Conservation (phyloP, 2,888 invertebrate genomes). For the Nebria salina region DNA sequence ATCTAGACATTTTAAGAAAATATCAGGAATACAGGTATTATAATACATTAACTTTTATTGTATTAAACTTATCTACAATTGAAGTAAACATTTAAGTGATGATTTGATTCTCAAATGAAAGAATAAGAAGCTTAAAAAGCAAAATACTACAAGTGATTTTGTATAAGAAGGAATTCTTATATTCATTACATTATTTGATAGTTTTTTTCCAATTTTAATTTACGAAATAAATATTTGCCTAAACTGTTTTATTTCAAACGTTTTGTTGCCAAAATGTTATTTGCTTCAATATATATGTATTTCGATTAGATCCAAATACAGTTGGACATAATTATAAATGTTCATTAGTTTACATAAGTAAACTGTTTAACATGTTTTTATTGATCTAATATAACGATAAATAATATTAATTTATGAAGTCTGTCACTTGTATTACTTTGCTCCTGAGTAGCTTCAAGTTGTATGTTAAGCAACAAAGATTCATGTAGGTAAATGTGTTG, state of each 20-base stretch:
- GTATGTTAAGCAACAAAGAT: slow-evolving; percentile 5
- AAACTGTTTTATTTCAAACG: too few relatives aligned
- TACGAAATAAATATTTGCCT: too few relatives aligned
- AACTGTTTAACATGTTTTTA: too few relatives aligned
- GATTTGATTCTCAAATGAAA: background rate
- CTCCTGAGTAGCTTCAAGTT: background rate
- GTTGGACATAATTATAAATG: too few relatives aligned
- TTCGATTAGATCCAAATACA: too few relatives aligned
- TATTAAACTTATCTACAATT: background rate
- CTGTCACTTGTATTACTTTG: background rate
- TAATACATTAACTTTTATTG: background rate
- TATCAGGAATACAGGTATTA: background rate
- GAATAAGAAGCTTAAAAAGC: background rate
- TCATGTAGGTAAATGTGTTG: background rate
- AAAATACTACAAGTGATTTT: background rate
- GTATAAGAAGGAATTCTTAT: background rate
- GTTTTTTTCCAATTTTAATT: too few relatives aligned
- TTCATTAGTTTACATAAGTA: too few relatives aligned
- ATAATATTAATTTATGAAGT: background rate
- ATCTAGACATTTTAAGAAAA: background rate
- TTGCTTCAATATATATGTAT: too few relatives aligned
- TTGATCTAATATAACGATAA: background rate
- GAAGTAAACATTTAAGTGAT: background rate
- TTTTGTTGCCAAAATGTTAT: too few relatives aligned
- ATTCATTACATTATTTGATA: background rate